phyloP scores from a whole-genome alignment of 2,888 invertebrate genomes.

The Acronicta psi region DNA sequence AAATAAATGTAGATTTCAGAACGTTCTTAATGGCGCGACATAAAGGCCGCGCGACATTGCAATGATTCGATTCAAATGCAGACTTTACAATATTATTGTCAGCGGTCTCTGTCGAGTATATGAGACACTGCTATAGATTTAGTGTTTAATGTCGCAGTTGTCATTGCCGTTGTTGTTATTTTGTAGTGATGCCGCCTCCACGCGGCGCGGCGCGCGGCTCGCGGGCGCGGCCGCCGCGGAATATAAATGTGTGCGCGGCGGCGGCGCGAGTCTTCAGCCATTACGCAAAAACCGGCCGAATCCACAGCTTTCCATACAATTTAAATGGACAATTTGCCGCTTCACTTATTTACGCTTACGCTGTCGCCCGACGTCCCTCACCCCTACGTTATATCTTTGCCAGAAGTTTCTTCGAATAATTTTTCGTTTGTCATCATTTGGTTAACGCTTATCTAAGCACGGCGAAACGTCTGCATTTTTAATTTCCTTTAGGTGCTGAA shows the following conservation, averaged over 20 bases:
- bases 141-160: too few relatives aligned
- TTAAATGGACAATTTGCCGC: conserved; percentile 75
- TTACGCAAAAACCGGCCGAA: conserved; percentile 59
- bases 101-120: conserved; percentile 7
- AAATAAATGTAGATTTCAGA: conserved; percentile 34
- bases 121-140: background rate
- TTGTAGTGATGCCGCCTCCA: conserved; percentile 17
- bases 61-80: conserved; percentile 47
- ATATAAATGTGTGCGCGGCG: conserved; percentile 55
- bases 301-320: conserved; percentile 67
- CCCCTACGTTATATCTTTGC: conserved; percentile 53
- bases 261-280: conserved; percentile 50
- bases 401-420: conserved; percentile 54
- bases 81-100: conserved; percentile 21
- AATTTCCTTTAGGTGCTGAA: conserved; percentile 27
- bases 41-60: conserved; percentile 15
- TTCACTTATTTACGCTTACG: conserved; percentile 64
- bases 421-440: conserved; percentile 61
- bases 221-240: conserved; percentile 39
- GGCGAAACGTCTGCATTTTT: conserved; percentile 40
- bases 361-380: conserved; percentile 27
- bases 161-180: background rate
- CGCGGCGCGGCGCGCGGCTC: conserved; percentile 13
- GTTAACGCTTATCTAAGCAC: conserved; percentile 42
- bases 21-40: conserved; percentile 15